Base-by-base conservation (phyloP, 1,140 invertebrate species). In the Neodiprion pinetum region DNA sequence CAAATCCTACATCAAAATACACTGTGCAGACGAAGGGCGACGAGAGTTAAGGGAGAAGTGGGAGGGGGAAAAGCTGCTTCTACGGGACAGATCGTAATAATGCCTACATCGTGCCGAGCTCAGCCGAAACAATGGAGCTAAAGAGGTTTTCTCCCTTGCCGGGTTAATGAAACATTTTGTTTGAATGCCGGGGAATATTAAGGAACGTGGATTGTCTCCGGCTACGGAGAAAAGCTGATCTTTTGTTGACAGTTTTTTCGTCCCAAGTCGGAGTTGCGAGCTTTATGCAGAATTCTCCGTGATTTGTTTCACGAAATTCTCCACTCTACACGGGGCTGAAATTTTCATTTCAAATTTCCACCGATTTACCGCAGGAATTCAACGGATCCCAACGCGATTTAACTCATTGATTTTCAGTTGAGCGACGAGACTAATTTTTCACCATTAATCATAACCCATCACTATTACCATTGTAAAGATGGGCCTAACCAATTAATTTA, bases 61-160 rank as follows among this genome's bases (percentile, higher is more conserved):
- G 48, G 53, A 17, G 17, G 49, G 17, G 23, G 50, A 67, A 21
- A 53, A 61, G 49, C 3, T 14, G 68, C 28, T 48, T 80, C 77
- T 80, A 78, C 77, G 69, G 78, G 77, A 77, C 79, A 81, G 76
- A 73, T 78, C 61, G 77, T 77, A 80, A 80, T 80, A 80, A 81
- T 76, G 74, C 75, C 61, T 69, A 49, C 71, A 67, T 69, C 72
- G 74, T 70, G 72, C 65, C 75, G 73, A 73, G 68, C 72, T 76
- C 69, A 75, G 70, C 73, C 73, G 73, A 72, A 67, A 78, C 77
- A 77, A 75, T 75, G 77, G 68, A 67, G 70, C 74, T 66, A 71
- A 74, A 50, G 68, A 71, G 61, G 70, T 71, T 72, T 72, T 14
- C 17, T 67, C 71, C 28, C 28, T 40, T 40, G 28, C 70, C 48